A percentile compares a stretch with the other conserved stretches of the same genome.
phyloP scores from a whole-genome alignment of 2,797 vertebrate species.

The Smutsia temminckii region DNA sequence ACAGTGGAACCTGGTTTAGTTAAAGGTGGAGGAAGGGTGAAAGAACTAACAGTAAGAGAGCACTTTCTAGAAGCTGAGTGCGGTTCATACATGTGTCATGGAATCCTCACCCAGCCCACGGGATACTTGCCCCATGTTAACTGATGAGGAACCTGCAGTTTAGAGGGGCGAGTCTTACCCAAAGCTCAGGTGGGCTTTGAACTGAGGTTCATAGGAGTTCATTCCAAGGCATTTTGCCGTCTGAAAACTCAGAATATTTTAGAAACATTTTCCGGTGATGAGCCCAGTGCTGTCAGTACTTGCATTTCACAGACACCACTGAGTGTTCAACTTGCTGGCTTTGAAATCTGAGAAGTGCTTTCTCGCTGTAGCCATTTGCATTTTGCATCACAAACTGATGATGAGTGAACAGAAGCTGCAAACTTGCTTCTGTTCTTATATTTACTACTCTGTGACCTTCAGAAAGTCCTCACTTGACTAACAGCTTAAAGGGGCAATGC shows the following conservation, averaged over 20 bases:
- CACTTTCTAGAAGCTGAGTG: not conserved
- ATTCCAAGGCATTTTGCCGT: not conserved
- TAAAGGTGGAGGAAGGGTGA: not conserved
- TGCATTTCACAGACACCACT: not conserved
- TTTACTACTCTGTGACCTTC: not conserved
- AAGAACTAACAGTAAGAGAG: not conserved
- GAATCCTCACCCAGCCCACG: not conserved
- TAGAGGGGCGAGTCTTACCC: not conserved
- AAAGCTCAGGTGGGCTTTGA: not conserved
- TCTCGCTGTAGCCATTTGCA: not conserved
- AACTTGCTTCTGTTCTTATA: not conserved
- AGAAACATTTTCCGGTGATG: not conserved
- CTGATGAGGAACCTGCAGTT: not conserved
- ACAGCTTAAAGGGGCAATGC: not conserved
- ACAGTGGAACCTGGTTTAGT: not conserved
- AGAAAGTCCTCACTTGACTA: not conserved
- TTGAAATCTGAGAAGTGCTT: not conserved
- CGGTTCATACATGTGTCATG: not conserved
- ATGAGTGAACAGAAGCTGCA: not conserved
- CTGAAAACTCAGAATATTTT: not conserved
- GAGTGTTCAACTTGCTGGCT: not conserved
- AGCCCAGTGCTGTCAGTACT: not conserved
- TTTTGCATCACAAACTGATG: not conserved
- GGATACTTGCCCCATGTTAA: no score
- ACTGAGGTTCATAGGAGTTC: not conserved